These are phyloP conservation scores for Calliphora vicina DNA, from an alignment of 1,140 invertebrate species.

Conservation along the genomic window DNA sequence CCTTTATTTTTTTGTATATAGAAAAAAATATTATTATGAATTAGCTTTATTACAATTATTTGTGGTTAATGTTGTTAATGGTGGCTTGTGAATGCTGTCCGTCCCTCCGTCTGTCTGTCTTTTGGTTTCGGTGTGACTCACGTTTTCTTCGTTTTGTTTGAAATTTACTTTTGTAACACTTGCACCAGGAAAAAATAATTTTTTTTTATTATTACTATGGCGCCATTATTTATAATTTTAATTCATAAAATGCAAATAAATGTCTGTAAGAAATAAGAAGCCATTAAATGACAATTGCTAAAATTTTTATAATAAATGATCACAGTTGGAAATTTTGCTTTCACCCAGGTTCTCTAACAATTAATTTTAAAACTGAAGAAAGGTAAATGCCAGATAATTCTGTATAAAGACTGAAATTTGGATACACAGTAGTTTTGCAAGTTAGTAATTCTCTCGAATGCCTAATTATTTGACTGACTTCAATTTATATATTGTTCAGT, in stretches of 20 bases:
- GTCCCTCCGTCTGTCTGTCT: not conserved
- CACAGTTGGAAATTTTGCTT: too few species aligned
- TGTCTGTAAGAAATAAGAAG: not conserved
- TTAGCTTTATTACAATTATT: conserved; percentile 7
- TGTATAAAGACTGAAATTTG: too few species aligned
- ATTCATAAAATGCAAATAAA: conserved; percentile 15
- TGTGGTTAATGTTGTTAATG: not conserved
- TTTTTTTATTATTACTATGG: not conserved
- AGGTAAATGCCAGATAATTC: too few species aligned
- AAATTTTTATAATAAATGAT: not conserved
- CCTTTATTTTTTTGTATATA: not conserved
- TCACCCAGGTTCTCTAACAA: too few species aligned
- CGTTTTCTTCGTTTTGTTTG: not conserved
- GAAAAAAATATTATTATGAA: not conserved
- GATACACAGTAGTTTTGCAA: too few species aligned
- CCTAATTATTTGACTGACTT: too few species aligned
- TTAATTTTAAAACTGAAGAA: too few species aligned
- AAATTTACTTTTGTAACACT: not conserved
- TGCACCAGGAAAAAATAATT: not conserved
- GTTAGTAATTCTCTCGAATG: too few species aligned
- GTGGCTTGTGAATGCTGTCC: not conserved
- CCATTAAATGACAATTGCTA: not conserved
- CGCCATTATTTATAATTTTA: conserved; percentile 9
- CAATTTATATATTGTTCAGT: too few species aligned
- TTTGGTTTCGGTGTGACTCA: not conserved